These are phyloP conservation scores for Irena cyanogastra DNA, from an alignment of 2,113 vertebrate species.

Conservation along the genomic window DNA sequence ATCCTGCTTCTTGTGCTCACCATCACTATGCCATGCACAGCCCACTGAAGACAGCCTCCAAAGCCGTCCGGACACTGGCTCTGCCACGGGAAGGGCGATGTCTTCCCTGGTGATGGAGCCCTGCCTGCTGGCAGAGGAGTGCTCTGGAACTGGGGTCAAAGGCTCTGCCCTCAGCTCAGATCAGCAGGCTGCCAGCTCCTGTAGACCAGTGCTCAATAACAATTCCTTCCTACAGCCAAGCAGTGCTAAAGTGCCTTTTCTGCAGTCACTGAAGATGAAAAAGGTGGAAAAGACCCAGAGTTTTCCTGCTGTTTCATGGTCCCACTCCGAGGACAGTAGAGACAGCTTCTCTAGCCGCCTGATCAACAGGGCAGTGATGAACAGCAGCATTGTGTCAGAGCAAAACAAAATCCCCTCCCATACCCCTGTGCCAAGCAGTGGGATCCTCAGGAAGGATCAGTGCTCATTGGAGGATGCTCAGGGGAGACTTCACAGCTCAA, in stretches of 20 bases:
- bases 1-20: conserved; percentile 49
- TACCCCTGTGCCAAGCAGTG: background rate
- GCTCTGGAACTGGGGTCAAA: background rate
- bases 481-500: background rate
- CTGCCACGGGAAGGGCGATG: conserved; percentile 52
- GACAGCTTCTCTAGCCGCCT: background rate
- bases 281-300: conserved; percentile 26
- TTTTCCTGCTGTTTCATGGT: background rate
- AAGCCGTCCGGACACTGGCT: background rate
- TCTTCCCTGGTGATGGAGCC: conserved; percentile 70
- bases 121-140: conserved; percentile 44
- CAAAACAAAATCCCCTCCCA: background rate
- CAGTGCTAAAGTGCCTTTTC: conserved; percentile 82
- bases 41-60: background rate
- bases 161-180: conserved; percentile 36
- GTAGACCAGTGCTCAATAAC: conserved; percentile 58
- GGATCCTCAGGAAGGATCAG: background rate
- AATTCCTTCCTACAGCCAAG: conserved; percentile 59
- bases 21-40: background rate
- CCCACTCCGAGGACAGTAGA: background rate
- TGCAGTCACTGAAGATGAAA: conserved; percentile 50
- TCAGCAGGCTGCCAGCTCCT: conserved; percentile 58
- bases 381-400: background rate
- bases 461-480: background rate
- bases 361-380: background rate